Conservation (phyloP, 2,888 invertebrate genomes). For the Macropis europaea region DNA sequence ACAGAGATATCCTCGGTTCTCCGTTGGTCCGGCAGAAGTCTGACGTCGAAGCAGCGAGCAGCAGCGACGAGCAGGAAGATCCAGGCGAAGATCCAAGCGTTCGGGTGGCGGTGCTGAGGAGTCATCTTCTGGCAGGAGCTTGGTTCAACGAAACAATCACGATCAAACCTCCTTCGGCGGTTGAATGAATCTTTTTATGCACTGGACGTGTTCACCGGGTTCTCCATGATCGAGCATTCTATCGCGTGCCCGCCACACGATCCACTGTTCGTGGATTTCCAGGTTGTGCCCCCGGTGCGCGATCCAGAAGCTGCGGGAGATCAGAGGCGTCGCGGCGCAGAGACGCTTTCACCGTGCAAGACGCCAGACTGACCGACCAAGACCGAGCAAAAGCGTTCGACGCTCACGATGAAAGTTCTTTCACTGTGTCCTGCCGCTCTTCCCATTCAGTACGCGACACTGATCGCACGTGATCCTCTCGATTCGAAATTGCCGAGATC, state of each 20-base stretch:
- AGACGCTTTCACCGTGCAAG: conserved; percentile 70
- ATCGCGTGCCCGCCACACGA: conserved; percentile 16
- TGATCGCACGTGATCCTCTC: conserved; percentile 46
- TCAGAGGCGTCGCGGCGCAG: conserved; percentile 44
- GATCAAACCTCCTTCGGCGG: conserved; percentile 7
- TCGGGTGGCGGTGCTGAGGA: background rate
- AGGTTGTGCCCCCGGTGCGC: conserved; percentile 16
- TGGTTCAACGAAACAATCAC: conserved; percentile 12
- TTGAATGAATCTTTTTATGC: conserved; percentile 13
- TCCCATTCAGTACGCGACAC: conserved; percentile 51
- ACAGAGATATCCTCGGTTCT: conserved; percentile 1
- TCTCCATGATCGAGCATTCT: conserved; percentile 43
- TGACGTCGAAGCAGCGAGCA: conserved; percentile 8
- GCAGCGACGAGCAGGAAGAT: conserved; percentile 9
- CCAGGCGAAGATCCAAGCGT: conserved; percentile 16
- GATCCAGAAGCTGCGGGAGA: conserved; percentile 44
- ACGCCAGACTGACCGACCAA: conserved; percentile 63
- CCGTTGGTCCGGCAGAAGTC: background rate
- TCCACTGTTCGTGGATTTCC: background rate
- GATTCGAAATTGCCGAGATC: conserved; percentile 50
- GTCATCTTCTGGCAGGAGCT: conserved; percentile 41
- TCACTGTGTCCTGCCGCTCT: conserved; percentile 56
- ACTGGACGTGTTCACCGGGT: conserved; percentile 19
- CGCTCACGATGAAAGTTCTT: conserved; percentile 74
- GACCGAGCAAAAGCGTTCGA: conserved; percentile 57